Evolutionary conservation across 2,113 vertebrate species (phyloP).

Genomic region (Sminthopsis crassicaudata): DNA sequence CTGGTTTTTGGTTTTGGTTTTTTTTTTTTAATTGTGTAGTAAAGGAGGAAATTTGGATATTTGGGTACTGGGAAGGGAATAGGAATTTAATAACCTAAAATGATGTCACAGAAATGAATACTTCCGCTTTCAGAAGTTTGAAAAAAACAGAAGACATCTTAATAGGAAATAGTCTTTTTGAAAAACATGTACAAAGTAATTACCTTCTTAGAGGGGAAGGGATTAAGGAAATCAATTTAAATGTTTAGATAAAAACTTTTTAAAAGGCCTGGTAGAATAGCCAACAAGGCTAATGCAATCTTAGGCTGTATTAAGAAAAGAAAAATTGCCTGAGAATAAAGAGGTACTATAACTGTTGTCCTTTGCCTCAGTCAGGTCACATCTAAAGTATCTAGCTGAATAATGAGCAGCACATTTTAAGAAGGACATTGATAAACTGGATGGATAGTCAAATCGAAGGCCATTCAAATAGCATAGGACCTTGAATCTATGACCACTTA

Average conservation of each 20-base stretch:
- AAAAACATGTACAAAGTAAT: background rate
- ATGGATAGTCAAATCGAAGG: background rate
- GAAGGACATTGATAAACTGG: background rate
- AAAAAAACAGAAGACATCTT: background rate
- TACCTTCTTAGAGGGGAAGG: background rate
- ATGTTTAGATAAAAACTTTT: background rate
- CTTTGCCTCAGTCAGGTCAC: background rate
- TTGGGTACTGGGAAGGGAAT: background rate
- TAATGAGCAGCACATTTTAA: background rate
- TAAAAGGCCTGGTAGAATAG: background rate
- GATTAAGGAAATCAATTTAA: background rate
- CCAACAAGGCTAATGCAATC: background rate
- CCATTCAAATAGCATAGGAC: background rate
- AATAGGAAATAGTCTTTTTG: background rate
- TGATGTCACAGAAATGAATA: background rate
- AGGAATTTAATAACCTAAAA: background rate
- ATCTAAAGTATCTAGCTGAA: background rate
- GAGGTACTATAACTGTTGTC: background rate
- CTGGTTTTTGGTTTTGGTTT: background rate
- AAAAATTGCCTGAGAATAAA: background rate
- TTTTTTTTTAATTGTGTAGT: background rate
- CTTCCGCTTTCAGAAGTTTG: background rate
- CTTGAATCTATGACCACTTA: background rate
- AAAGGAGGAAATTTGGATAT: background rate
- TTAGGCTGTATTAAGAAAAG: background rate